These are phyloP conservation scores for Pyrocephalus nanus DNA, from an alignment of 2,797 vertebrate species.

Conservation along the genomic window DNA sequence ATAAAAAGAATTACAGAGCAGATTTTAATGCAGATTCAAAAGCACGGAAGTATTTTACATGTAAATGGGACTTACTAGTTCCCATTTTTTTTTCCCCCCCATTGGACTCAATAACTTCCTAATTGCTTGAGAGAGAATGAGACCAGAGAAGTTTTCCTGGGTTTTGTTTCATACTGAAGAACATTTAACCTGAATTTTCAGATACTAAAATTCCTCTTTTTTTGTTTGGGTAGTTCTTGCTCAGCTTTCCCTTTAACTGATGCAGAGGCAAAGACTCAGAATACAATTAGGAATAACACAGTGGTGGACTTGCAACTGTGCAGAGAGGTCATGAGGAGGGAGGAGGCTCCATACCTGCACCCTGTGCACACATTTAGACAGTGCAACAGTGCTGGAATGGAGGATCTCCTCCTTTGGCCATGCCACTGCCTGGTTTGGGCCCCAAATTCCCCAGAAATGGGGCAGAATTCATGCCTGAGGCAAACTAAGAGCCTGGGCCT, in stretches of 20 bases:
- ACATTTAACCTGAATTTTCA: neutral
- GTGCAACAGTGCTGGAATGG: neutral
- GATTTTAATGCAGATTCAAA: neutral
- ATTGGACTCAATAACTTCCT: neutral
- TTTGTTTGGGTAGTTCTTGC: neutral
- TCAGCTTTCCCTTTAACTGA: neutral
- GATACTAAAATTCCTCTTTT: neutral
- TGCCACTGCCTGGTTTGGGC: neutral
- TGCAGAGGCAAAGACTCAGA: neutral
- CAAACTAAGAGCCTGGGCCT: neutral
- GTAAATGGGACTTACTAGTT: neutral
- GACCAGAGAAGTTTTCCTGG: neutral
- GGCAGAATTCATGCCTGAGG: neutral
- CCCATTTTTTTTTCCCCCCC: neutral
- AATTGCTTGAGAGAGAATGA: neutral
- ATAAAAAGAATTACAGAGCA: neutral
- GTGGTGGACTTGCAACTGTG: neutral
- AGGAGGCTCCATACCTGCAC: neutral
- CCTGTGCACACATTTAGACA: accelerated
- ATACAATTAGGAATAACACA: neutral
- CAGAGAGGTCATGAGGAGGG: neutral
- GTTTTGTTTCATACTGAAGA: neutral
- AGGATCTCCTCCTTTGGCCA: neutral
- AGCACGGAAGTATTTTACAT: accelerated
- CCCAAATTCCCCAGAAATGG: neutral